phyloP scores from a whole-genome alignment of 2,888 invertebrate genomes.

The Lasioglossum leucozonium region DNA sequence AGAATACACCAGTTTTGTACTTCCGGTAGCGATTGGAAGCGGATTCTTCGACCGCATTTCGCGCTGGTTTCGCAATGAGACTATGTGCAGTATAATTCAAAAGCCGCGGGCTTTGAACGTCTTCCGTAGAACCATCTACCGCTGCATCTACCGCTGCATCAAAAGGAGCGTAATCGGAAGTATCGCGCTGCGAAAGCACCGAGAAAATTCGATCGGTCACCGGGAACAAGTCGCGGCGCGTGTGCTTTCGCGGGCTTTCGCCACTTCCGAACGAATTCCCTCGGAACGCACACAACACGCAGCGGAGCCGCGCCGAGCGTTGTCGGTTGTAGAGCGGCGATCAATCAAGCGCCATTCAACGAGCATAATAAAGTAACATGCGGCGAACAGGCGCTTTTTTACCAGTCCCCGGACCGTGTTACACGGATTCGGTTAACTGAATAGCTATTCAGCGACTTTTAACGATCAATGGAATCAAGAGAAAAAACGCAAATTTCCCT shows the following conservation, averaged over 20 bases:
- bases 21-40: too few relatives aligned
- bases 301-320: not conserved
- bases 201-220: slow-evolving; percentile 30
- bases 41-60: not conserved
- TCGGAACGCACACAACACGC: not conserved
- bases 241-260: not conserved
- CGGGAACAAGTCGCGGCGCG: slow-evolving; percentile 16
- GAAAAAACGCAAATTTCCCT: slow-evolving; percentile 29
- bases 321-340: slow-evolving; percentile 45
- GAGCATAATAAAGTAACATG: slow-evolving; percentile 71
- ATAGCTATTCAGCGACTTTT: slow-evolving; percentile 68
- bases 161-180: too few relatives aligned
- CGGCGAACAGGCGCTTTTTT: slow-evolving; percentile 40
- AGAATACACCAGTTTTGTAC: not conserved
- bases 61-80: not conserved
- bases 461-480: slow-evolving; percentile 57
- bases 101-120: not conserved
- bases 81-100: not conserved
- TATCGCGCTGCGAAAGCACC: not conserved
- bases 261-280: not conserved
- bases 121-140: not conserved
- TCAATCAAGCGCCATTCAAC: slow-evolving; percentile 77
- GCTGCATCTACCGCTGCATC: not conserved
- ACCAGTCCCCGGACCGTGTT: slow-evolving; percentile 42
- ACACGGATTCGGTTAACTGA: slow-evolving; percentile 64